Evolutionary conservation across 2,113 vertebrate genomes (phyloP).

Genomic region (Chaetodon trifascialis): DNA sequence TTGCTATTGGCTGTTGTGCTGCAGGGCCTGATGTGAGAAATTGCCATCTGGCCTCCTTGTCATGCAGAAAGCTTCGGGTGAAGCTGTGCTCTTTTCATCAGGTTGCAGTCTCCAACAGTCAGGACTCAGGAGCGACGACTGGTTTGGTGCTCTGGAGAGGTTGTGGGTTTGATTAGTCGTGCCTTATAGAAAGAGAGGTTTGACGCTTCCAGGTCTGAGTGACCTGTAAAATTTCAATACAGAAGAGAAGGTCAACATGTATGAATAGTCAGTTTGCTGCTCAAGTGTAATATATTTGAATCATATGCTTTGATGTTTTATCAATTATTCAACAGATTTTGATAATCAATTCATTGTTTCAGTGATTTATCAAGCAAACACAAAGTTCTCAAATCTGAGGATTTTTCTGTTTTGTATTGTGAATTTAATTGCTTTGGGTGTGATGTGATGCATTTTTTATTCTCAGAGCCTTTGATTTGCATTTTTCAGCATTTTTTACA

Average conservation of each 20-base stretch:
- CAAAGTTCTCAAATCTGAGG: background rate
- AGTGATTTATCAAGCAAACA: background rate
- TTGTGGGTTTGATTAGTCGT: background rate
- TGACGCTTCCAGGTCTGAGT: background rate
- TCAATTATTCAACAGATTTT: background rate
- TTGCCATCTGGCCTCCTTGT: conserved; percentile 67
- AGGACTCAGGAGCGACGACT: conserved; percentile 5
- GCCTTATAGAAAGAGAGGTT: background rate
- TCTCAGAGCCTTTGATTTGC: background rate
- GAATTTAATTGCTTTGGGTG: background rate
- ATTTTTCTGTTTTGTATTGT: background rate
- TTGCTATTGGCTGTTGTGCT: conserved; percentile 40
- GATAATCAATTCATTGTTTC: background rate
- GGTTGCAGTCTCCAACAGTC: conserved; percentile 28
- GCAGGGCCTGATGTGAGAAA: conserved; percentile 59
- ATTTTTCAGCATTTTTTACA: background rate
- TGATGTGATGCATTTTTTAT: background rate
- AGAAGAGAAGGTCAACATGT: background rate
- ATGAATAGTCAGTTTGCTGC: background rate
- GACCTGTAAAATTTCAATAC: background rate
- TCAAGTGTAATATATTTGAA: background rate
- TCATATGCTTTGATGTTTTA: background rate
- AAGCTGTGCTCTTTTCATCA: conserved; percentile 49
- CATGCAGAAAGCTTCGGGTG: conserved; percentile 49
- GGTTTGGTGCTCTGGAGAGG: background rate